Evolutionary conservation across 2,113 vertebrate species (phyloP), one percentile per base, ranked within the genome.

Genomic region (Plecotus auritus): DNA sequence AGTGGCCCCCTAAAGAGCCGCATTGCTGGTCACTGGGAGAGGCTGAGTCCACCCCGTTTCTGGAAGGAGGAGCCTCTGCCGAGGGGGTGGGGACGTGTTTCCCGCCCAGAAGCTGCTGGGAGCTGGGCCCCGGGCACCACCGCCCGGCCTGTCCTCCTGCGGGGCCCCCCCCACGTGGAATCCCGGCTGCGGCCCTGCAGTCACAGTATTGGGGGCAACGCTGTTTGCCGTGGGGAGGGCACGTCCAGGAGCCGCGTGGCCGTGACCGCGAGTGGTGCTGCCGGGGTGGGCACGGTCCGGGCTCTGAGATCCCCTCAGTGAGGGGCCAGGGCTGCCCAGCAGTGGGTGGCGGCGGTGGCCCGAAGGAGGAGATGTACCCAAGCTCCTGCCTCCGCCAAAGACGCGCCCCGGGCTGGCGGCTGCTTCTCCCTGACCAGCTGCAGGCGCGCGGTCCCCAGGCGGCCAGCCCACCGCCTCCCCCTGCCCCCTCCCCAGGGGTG

Each of bases 401-500:
- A 20, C 30, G 22, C 10, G 16, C 77, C 42, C 14, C 9, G 45
- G 42, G 26, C 4, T 8, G 42, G 35, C 0, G 1, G 59, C 30
- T 17, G 26, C 6, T 59, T 28, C 2, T 9, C 22, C 17, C 56
- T 11, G 1, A 18, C 28, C 4, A 5, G 22, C 37, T 22, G 26
- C 74, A 30, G 35, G 20, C 9, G 0, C 0, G 4, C 18, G 37
- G 11, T 23, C 64, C 64, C 14, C 0, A 4, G 40, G 61, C 2
- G 6, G 4, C 42, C 32, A 7, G 73, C 74, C 77, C n/a, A 11
- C 94, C 2, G 32, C 45, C 54, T 7, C 16, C 23, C 22, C 5
- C 1, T 1, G 1, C 20, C 47, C 45, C 22, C 85, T 83, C n/a
- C 51, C 8, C 95, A 99, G 99, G 99, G 92, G 99, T 99, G 81